Percentiles rank a stretch among this genome's conserved stretches.
Conservation (phyloP, 1,140 invertebrate genomes). For the Drosophila funebris region DNA sequence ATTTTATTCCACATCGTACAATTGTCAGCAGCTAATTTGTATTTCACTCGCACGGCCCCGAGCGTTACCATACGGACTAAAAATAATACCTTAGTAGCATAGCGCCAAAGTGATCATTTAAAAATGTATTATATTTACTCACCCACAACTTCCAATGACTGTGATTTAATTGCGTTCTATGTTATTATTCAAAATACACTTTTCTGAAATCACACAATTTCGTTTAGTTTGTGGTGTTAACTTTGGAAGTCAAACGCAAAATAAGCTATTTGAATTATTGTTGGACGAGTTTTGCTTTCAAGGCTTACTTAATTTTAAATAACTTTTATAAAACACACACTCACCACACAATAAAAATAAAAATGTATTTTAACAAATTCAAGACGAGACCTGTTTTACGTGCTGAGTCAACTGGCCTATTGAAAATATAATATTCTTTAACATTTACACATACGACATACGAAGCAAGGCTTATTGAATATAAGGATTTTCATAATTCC, state of each 20-base stretch:
- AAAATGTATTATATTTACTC: not conserved
- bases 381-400: constrained; percentile 47
- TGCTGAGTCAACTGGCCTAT: constrained; percentile 45
- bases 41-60: not conserved
- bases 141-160: constrained; percentile 14
- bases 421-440: not conserved
- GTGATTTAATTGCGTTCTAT: constrained; percentile 11
- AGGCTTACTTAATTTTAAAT: constrained; percentile 10
- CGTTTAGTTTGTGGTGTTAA: constrained; percentile 18
- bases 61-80: not conserved
- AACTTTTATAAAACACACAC: constrained; percentile 17
- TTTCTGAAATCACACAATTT: constrained; percentile 19
- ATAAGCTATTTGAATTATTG: not conserved
- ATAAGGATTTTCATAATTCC: too few species aligned
- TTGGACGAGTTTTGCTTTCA: not conserved
- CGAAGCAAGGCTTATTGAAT: not conserved
- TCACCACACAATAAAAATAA: constrained; percentile 42
- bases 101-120: not conserved
- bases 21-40: not conserved
- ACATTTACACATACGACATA: not conserved
- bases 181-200: not conserved
- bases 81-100: not conserved
- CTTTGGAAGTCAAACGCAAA: constrained; percentile 33
- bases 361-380: constrained; percentile 40
- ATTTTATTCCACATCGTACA: not conserved